Base-by-base conservation (phyloP, 92 coral and sea anemone genomes). In the Parazoanthus swiftii region DNA sequence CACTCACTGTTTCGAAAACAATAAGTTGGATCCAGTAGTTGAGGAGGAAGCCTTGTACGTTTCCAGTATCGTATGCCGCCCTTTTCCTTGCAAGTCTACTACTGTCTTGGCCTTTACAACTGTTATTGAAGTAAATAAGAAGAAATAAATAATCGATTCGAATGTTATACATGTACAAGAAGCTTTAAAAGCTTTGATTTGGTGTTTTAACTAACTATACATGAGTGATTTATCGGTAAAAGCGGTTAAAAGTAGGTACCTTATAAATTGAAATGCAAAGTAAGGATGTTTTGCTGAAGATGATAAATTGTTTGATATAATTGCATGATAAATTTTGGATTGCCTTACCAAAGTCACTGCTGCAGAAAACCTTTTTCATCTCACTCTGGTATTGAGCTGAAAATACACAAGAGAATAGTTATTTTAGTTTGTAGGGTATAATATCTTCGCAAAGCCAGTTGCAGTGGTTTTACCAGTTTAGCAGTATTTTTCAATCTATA, bases 291-390 rank as follows among this genome's bases (percentile, higher is more conserved):
- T 54, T 14, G 59, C 9, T 54, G 18, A 54, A 4, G 20, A 54
- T 29, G 33, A 29, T 29, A 29, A 29, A 29, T 29, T 29, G 33
- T 29, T 29, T 29, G 33, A 29, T 29, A 29, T 29, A 29, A 29
- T 29, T 29, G 51, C 11, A 48, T 10, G 14, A 11, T 71, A 6
- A 71, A 73, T 14, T 4, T 73, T 73, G 21, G 70, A 63, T 35
- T 21, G 26, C 5, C 77, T 84, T 84, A 84, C 87, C 87, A 84
- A 84, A 84, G 43, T 84, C 87, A 84, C 87, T 84, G 79, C 33
- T 70, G 87, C 87, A 84, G 78, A 84, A 84, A 70, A 71, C 36
- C 25, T 38, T 84, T 18, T 71, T 66, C 87, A 84, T 84, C 77
- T 84, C 87, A 43, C 87, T 84, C 36, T 54, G 48, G 66, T 84